Base-by-base conservation (phyloP, 2,113 vertebrate genomes). In the Pluvialis apricaria region DNA sequence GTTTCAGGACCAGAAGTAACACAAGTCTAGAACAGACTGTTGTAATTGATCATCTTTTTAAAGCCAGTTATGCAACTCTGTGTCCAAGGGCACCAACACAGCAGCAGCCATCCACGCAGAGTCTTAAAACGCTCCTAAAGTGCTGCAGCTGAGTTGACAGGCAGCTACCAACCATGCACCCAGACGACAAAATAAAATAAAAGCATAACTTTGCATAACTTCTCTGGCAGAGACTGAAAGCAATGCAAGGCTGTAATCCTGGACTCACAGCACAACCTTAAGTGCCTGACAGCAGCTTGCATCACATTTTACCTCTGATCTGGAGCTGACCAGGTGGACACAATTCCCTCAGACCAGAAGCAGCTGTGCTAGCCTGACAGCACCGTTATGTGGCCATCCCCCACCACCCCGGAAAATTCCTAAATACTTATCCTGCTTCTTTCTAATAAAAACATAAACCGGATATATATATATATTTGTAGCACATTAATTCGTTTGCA, bases 321-420 rank as follows among this genome's bases (percentile, higher is more conserved):
- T 34, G 47, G 51, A 69, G 26, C 47, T 47, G 61, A 60, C 11
- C 6, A 34, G 6, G 16, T 38, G 5, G 8, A 54, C 6, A 19
- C 20, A 55, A n/a, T 28, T 65, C 58, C n/a, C 29, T 75, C 32
- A 75, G 51, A 64, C 31, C 44, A 54, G 24, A 16, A 77, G 54
- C 14, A 51, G 4, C 28, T 52, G 32, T 6, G 42, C 51, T 18
- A 61, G 9, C 20, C 38, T 64, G 36, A 79, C 52, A 88, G 40
- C 66, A 87, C 26, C 1, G 0, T 55, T 64, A n/a, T 1, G 8
- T 4, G 4, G 22, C 66, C 36, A 40, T n/a, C 45, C 6, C 52
- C 24, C 20, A 82, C 2, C 9, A 78, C 6, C 15, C 7, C 1
- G 60, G 26, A 47, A 19, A 68, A 81, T 54, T 52, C 51, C 28